A percentile compares a stretch with the other conserved stretches of the same genome.
phyloP scores from a whole-genome alignment of 1,140 invertebrate genomes.

The Xylocopa sonorina region DNA sequence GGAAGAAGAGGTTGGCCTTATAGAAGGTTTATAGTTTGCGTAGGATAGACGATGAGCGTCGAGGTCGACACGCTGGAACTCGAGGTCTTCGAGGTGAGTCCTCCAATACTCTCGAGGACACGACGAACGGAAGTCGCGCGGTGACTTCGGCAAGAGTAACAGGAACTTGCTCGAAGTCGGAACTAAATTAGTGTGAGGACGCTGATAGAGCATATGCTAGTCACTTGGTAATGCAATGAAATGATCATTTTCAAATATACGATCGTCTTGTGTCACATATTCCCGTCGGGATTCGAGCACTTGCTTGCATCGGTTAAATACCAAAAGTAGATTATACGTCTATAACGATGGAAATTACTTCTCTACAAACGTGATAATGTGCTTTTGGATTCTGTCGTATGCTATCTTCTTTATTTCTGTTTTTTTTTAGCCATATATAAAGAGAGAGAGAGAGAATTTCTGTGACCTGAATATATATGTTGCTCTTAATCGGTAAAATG shows the following conservation, averaged over 20 bases:
- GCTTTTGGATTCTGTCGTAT: not conserved
- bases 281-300: no score
- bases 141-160: not conserved
- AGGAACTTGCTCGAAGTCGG: not conserved
- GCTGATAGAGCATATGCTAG: not conserved
- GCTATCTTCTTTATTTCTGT: not conserved
- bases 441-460: no score
- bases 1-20: conserved; percentile 72
- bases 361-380: not conserved
- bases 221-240: not conserved
- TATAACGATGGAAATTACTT: not conserved
- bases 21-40: conserved; percentile 74
- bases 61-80: conserved; percentile 79
- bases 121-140: conserved; percentile 59
- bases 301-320: not conserved
- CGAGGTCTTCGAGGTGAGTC: conserved; percentile 81
- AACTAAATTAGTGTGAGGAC: not conserved
- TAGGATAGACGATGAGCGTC: conserved; percentile 77
- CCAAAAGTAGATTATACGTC: no score
- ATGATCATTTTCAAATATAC: not conserved
- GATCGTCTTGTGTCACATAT: not conserved
- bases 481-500: not conserved
- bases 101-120: conserved; percentile 56
- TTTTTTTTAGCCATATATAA: no score
- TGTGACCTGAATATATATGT: not conserved